phyloP scores from a whole-genome alignment of 2,797 vertebrate species.

The Antennarius maculatus region DNA sequence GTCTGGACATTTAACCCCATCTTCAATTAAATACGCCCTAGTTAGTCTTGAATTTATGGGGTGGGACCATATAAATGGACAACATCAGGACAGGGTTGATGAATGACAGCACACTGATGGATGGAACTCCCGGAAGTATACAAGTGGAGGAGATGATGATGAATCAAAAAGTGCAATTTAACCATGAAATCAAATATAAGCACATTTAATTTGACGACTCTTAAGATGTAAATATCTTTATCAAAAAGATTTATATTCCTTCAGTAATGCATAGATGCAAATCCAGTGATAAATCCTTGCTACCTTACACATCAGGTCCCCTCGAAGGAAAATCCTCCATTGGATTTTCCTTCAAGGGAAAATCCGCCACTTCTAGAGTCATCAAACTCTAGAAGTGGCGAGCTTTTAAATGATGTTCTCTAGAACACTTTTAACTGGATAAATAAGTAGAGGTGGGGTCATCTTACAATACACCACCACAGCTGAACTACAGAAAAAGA shows the following conservation, averaged over 20 bases:
- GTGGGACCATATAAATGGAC: constrained; percentile 36
- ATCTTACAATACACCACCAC: constrained; percentile 10
- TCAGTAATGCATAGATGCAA: constrained; percentile 6
- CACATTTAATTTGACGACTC: constrained; percentile 43
- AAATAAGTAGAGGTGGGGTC: constrained; percentile 21
- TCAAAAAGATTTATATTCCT: constrained; percentile 39
- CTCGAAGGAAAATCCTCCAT: constrained; percentile 43
- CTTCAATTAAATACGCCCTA: constrained; percentile 35
- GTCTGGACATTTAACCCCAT: constrained; percentile 56
- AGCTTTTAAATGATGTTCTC: not conserved
- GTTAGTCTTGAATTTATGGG: constrained; percentile 20
- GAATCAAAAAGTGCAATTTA: constrained; percentile 33
- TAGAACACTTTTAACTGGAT: not conserved
- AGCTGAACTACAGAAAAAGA: constrained; percentile 28
- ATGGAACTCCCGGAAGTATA: constrained; percentile 10
- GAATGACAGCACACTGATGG: constrained; percentile 12
- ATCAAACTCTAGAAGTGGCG: constrained; percentile 3
- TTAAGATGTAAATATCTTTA: constrained; percentile 51
- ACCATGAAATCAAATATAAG: constrained; percentile 49
- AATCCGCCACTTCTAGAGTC: too few relatives aligned
- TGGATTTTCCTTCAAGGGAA: constrained; percentile 1
- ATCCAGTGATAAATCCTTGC: constrained; percentile 54
- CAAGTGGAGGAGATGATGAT: constrained; percentile 10
- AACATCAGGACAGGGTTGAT: constrained; percentile 26
- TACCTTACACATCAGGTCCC: constrained; percentile 43